Percentiles rank a stretch among this genome's conserved stretches.
phyloP scores from a whole-genome alignment of 1,140 invertebrate genomes.

The Lerema accius region DNA sequence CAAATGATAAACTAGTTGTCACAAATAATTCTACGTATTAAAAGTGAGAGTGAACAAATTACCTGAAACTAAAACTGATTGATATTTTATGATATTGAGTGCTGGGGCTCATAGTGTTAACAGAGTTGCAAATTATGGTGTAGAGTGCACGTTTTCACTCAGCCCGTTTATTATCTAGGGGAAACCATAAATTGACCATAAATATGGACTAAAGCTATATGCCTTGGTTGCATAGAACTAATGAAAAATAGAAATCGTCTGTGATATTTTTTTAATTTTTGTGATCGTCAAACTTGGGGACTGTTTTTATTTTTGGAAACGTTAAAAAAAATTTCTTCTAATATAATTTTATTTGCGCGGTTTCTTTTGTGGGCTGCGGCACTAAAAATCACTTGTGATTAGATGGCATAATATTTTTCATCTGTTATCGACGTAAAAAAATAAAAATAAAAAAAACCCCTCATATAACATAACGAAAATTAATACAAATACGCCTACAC shows the following conservation, averaged over 20 bases:
- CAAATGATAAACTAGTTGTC: background rate
- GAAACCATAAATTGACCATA: conserved; percentile 51
- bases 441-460: too few species aligned
- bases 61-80: conserved; percentile 15
- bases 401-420: too few species aligned
- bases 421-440: too few species aligned
- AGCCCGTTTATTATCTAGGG: conserved; percentile 47
- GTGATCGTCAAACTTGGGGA: too few species aligned
- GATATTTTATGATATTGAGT: conserved; percentile 27
- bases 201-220: conserved; percentile 33
- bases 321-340: too few species aligned
- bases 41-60: conserved; percentile 15
- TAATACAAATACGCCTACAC: too few species aligned
- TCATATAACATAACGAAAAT: too few species aligned
- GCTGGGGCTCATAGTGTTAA: conserved; percentile 16
- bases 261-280: too few species aligned
- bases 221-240: conserved; percentile 12
- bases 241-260: conserved; percentile 8
- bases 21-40: conserved; percentile 1
- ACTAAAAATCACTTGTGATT: too few species aligned
- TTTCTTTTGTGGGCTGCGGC: too few species aligned
- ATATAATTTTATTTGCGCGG: too few species aligned
- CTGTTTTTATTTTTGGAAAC: too few species aligned
- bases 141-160: conserved; percentile 33
- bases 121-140: conserved; percentile 32